Percentiles rank a stretch among this genome's conserved stretches.
Evolutionary conservation across 2,797 vertebrate species (phyloP).

Genomic region (Enteromius mattozi): DNA sequence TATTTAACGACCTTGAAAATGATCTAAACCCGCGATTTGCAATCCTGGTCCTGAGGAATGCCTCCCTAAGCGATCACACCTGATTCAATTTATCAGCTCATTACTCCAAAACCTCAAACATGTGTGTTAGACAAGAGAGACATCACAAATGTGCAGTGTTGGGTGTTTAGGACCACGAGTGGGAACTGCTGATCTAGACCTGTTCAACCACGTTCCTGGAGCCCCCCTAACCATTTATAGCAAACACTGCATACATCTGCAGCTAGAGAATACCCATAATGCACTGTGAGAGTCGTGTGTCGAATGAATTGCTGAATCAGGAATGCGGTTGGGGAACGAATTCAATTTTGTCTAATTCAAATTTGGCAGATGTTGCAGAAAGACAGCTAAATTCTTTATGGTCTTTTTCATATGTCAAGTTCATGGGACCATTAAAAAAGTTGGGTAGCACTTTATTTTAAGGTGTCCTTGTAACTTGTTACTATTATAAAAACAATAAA

Average conservation of each 20-base stretch:
- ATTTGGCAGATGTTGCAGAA: not conserved
- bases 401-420: not conserved
- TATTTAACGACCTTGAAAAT: not conserved
- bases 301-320: not conserved
- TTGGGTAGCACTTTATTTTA: too few relatives aligned
- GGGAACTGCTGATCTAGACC: not conserved
- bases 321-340: not conserved
- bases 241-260: not conserved
- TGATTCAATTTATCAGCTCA: not conserved
- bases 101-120: not conserved
- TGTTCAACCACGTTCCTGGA: not conserved
- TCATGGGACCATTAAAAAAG: not conserved
- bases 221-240: too few relatives aligned
- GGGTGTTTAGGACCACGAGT: not conserved
- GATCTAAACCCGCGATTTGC: not conserved
- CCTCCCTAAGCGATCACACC: not conserved
- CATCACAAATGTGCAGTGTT: not conserved
- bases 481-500: not conserved
- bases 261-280: not conserved
- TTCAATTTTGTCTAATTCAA: not conserved
- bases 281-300: not conserved
- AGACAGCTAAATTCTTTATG: not conserved
- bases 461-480: not conserved
- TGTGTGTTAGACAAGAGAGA: not conserved
- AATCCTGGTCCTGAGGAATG: not conserved